A percentile compares a stretch with the other conserved stretches of the same genome.
phyloP scores from a whole-genome alignment of 2,888 invertebrate species.

The Tipula confusa region DNA sequence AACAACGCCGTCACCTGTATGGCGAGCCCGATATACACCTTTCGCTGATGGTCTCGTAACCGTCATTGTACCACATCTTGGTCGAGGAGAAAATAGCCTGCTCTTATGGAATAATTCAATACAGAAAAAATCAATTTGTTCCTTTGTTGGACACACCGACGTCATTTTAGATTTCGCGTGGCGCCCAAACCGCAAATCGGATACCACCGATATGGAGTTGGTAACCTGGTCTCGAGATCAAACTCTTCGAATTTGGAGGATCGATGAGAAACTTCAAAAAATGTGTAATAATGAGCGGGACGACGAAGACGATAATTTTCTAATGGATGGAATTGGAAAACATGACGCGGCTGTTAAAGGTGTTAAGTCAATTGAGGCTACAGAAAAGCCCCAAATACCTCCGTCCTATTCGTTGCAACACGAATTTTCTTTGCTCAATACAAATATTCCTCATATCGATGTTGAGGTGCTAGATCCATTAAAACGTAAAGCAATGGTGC shows the following conservation, averaged over 20 bases:
- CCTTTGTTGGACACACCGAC: conserved; percentile 91
- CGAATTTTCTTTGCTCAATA: conserved; percentile 71
- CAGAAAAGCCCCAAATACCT: conserved; percentile 34
- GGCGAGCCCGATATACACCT: conserved; percentile 91
- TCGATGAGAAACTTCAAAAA: conserved; percentile 79
- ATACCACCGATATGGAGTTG: conserved; percentile 57
- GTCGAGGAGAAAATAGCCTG: conserved; percentile 80
- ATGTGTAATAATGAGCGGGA: conserved; percentile 43
- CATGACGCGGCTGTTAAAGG: background rate
- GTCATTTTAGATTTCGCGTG: conserved; percentile 94
- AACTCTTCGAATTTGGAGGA: conserved; percentile 83
- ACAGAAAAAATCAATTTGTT: conserved; percentile 75
- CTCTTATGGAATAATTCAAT: conserved; percentile 68
- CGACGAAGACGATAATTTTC: conserved; percentile 6
- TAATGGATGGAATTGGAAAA: background rate
- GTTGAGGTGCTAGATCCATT: conserved; percentile 53
- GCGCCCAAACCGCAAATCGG: conserved; percentile 63
- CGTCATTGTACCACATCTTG: conserved; percentile 85
- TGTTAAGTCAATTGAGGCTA: conserved; percentile 30
- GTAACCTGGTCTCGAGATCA: conserved; percentile 96
- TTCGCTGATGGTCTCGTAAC: conserved; percentile 90
- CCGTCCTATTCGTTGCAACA: conserved; percentile 57
- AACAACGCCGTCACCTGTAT: conserved; percentile 77
- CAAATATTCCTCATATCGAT: conserved; percentile 68
- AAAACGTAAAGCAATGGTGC: conserved; percentile 53